These are phyloP conservation scores for Ailuropoda melanoleuca DNA, from an alignment of 2,113 vertebrate genomes.

Conservation along the genomic window DNA sequence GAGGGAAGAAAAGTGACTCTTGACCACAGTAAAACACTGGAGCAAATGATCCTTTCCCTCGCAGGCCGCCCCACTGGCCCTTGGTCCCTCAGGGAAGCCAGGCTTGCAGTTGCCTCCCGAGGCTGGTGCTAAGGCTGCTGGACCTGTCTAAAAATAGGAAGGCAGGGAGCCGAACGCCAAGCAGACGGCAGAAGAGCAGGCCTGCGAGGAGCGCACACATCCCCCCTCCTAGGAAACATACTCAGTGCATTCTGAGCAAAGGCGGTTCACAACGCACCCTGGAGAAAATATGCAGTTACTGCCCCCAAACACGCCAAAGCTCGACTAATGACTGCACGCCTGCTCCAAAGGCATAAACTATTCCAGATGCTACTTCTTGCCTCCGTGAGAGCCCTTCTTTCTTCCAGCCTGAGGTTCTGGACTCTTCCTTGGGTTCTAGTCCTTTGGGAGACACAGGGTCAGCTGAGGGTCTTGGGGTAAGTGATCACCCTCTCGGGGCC, in stretches of 20 bases:
- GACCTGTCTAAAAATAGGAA: slow-evolving; percentile 54
- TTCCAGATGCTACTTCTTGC: slow-evolving; percentile 51
- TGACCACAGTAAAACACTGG: slow-evolving; percentile 39
- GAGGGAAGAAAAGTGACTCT: slow-evolving; percentile 5
- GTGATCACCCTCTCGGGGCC: background rate
- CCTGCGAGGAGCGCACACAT: background rate
- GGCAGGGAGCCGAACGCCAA: slow-evolving; percentile 4
- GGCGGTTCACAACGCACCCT: background rate
- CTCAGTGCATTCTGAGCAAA: slow-evolving; percentile 61
- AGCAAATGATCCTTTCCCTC: background rate
- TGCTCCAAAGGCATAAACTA: background rate
- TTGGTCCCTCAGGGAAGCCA: background rate
- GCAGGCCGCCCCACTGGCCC: background rate
- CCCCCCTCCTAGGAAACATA: background rate
- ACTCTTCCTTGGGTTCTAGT: background rate
- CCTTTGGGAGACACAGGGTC: background rate
- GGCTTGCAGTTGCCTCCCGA: background rate
- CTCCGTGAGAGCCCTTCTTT: background rate
- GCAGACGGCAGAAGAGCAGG: slow-evolving; percentile 7
- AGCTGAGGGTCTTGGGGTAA: background rate
- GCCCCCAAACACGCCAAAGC: slow-evolving; percentile 51
- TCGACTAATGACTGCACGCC: slow-evolving; percentile 29
- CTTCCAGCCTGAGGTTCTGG: background rate
- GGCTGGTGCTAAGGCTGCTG: background rate
- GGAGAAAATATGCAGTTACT: slow-evolving; percentile 56